Evolutionary conservation across 2,888 invertebrate genomes (phyloP), one percentile per base, ranked within the genome.

Genomic region (Calliopum simillimum): DNA sequence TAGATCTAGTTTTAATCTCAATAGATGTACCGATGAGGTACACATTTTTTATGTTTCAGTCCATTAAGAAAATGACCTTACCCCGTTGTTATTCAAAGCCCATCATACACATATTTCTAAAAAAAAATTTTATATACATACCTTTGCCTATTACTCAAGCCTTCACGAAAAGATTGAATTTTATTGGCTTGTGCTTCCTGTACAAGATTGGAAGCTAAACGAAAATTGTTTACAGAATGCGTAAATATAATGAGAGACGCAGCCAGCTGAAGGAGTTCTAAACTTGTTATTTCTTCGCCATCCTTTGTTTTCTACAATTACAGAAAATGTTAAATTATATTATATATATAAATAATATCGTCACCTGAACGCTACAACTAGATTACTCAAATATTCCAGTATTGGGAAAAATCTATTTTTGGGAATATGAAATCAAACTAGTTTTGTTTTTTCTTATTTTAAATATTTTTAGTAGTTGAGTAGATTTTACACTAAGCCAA

Each of bases 191-290:
- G 77, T 14, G 81, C 77, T n/a, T 80, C 76, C 4, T 64, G 73
- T 49, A 83, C 78, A 21, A 85, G 81, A 23, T 75, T 79, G 13
- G 82, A 81, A 1, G 85, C 85, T 44, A 83, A 75, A 46, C 79
- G 80, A 47, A 85, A 85, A 69, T 86, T 86, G 69, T 73, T 79
- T 2, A 81, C 77, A 19, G 85, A 84, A 75, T 85, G 82, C 0
- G 85, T 85, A 68, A 85, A 81, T 3, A 85, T 63, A 13, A 81
- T 79, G 53, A 85, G 71, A 2, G 85, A 85, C 12, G 82, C 79
- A 3, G 82, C 81, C 4, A 85, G 64, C 73, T 85, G 85, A 2
- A 80, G 23, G 0, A 74, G 12, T 41, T 85, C 84, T 66, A 85
- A 65, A 13, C 73, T 1, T 11, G 78, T 71, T n/a, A 85, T 75